These are phyloP conservation scores for Zingel zingel DNA, from an alignment of 2,113 vertebrate genomes.

Conservation along the genomic window DNA sequence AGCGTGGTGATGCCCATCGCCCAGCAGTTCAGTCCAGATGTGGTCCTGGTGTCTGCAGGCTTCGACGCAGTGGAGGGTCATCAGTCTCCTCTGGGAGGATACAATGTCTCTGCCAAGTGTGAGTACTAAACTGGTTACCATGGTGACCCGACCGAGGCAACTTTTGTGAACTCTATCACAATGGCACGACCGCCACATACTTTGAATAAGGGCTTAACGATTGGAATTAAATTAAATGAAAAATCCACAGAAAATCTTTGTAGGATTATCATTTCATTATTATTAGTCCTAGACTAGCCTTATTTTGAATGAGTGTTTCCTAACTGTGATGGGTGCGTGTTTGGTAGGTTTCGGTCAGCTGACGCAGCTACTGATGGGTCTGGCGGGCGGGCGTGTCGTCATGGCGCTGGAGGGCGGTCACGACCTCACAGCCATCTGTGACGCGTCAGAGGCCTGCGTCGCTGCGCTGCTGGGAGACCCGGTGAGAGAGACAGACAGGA, in stretches of 20 bases:
- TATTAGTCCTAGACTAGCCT: too few relatives aligned
- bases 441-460: conserved; percentile 78
- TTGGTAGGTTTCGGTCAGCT: conserved; percentile 75
- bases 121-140: conserved; percentile 27
- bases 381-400: conserved; percentile 77
- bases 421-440: conserved; percentile 80
- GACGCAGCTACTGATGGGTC: conserved; percentile 77
- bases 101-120: conserved; percentile 80
- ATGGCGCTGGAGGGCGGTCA: conserved; percentile 81
- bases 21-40: conserved; percentile 80
- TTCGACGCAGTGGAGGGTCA: conserved; percentile 80
- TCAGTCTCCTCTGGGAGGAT: conserved; percentile 80
- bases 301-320: background rate
- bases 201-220: too few relatives aligned
- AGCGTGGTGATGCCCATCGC: conserved; percentile 78
- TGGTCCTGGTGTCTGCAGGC: conserved; percentile 79
- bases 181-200: background rate
- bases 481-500: conserved; percentile 50
- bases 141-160: background rate
- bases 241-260: too few relatives aligned
- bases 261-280: too few relatives aligned
- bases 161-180: background rate
- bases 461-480: conserved; percentile 73
- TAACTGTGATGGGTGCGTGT: background rate
- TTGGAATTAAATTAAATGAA: too few relatives aligned